These are phyloP conservation scores for Prionace glauca DNA, from an alignment of 2,797 vertebrate species.

Conservation along the genomic window DNA sequence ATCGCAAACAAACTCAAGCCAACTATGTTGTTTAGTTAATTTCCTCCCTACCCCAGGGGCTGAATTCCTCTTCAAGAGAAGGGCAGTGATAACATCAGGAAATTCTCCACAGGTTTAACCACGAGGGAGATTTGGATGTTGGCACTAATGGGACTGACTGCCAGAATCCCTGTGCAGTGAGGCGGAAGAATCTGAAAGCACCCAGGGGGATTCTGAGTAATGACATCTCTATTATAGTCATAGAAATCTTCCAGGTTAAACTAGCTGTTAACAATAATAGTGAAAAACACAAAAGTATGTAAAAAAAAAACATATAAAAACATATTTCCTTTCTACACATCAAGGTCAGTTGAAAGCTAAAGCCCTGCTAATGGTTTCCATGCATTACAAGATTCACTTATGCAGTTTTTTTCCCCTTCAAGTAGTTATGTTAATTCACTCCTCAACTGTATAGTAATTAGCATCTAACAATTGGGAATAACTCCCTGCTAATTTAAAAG, in stretches of 20 bases:
- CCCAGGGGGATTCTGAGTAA: neutral
- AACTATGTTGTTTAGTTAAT: neutral
- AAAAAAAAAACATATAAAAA: neutral
- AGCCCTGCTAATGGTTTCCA: neutral
- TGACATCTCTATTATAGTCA: neutral
- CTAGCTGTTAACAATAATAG: neutral
- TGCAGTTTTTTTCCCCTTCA: neutral
- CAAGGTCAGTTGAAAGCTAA: neutral
- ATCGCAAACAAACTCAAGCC: neutral
- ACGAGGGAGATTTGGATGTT: neutral
- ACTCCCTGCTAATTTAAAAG: neutral
- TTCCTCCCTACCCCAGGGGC: neutral
- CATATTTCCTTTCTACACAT: neutral
- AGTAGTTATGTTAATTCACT: neutral
- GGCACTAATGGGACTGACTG: neutral
- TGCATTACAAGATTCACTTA: neutral
- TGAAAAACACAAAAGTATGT: neutral
- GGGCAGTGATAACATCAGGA: neutral
- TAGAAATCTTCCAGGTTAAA: neutral
- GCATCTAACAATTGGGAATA: neutral
- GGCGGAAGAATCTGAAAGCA: neutral
- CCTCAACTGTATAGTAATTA: conserved; percentile 1
- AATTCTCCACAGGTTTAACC: neutral
- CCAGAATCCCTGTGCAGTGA: neutral
- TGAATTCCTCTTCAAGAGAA: neutral